These are phyloP conservation scores for Eulemur macaco DNA, from an alignment of 2,113 vertebrate species.

Conservation along the genomic window DNA sequence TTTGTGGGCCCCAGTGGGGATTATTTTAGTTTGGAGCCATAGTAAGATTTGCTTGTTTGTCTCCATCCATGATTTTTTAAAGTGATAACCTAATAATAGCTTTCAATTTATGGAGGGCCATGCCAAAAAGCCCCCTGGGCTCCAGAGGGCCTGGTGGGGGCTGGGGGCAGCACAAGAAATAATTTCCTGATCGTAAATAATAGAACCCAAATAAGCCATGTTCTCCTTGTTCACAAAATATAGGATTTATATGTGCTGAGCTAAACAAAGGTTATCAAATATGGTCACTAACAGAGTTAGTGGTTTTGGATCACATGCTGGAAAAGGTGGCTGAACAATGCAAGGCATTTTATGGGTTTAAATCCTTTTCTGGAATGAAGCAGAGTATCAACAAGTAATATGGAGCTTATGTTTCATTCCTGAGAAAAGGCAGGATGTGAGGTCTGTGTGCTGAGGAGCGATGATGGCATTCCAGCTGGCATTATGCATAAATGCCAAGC, in stretches of 20 bases:
- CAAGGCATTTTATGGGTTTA: slow-evolving; percentile 19
- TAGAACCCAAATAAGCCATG: background rate
- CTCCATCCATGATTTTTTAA: slow-evolving; percentile 1
- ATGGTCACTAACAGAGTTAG: background rate
- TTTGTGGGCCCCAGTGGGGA: background rate
- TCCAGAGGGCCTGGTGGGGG: background rate
- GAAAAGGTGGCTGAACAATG: background rate
- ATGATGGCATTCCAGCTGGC: slow-evolving; percentile 36
- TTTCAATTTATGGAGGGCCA: slow-evolving; percentile 24
- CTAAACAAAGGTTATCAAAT: slow-evolving; percentile 26
- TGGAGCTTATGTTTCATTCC: background rate
- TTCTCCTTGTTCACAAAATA: slow-evolving; percentile 6
- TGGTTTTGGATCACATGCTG: background rate
- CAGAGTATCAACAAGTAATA: slow-evolving; percentile 22
- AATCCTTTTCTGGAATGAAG: slow-evolving; percentile 27
- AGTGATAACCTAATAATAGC: slow-evolving; percentile 57
- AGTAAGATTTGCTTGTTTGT: slow-evolving; percentile 29
- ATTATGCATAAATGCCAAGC: background rate
- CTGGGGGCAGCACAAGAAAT: background rate
- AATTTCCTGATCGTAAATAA: slow-evolving; percentile 48
- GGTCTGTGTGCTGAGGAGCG: background rate
- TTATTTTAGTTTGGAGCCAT: slow-evolving; percentile 13
- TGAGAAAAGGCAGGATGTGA: slow-evolving; percentile 38
- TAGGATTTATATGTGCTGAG: slow-evolving; percentile 11
- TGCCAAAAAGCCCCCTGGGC: background rate